These are phyloP conservation scores for Sturnus vulgaris DNA, from an alignment of 2,113 vertebrate species.

Conservation along the genomic window DNA sequence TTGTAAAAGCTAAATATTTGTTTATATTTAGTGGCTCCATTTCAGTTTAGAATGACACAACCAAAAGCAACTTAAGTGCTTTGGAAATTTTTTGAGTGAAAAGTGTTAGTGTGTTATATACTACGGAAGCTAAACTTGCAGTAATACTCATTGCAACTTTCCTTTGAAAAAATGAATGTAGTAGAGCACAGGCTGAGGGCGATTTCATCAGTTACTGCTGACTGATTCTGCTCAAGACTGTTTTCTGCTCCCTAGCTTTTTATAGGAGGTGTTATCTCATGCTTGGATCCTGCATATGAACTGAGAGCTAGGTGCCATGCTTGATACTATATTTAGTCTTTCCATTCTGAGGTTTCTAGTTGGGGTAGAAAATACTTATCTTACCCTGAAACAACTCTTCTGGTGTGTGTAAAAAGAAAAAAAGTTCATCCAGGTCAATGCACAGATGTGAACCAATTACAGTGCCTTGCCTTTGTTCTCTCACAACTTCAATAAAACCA, in stretches of 20 bases:
- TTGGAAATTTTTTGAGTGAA: not conserved
- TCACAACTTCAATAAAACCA: not conserved
- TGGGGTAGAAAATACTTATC: not conserved
- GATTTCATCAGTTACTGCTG: not conserved
- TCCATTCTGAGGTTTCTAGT: not conserved
- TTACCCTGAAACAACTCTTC: not conserved
- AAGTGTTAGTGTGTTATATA: not conserved
- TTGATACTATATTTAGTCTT: constrained; percentile 2
- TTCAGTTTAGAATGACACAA: not conserved
- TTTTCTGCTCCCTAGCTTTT: constrained; percentile 26
- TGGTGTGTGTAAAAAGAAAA: not conserved
- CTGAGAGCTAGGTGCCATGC: not conserved
- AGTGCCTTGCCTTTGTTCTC: not conserved
- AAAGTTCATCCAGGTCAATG: not conserved
- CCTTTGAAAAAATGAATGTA: not conserved
- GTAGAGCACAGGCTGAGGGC: not conserved
- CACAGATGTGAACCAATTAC: not conserved
- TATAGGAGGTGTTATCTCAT: constrained; percentile 41
- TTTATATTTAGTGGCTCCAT: not conserved
- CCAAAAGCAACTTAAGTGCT: not conserved
- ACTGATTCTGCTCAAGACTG: not conserved
- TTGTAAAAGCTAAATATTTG: constrained; percentile 30
- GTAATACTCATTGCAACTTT: not conserved
- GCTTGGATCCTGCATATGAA: not conserved
- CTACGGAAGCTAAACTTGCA: not conserved